Evolutionary conservation across 92 coral and sea anemone genomes (phyloP).

Genomic region (Palythoa grandis): DNA sequence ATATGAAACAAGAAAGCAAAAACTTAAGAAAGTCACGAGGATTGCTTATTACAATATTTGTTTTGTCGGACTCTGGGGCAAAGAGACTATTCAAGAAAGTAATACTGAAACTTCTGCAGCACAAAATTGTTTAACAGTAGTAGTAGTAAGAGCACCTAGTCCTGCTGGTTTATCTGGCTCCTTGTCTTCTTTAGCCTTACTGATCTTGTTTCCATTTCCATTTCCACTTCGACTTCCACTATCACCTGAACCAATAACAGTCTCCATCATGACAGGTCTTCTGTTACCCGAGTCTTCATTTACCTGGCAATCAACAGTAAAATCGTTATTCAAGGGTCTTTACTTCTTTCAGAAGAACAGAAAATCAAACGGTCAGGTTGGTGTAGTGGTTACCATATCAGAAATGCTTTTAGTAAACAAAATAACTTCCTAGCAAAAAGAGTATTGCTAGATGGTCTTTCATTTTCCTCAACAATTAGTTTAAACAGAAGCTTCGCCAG

Average conservation of each 20-base stretch:
- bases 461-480: background rate
- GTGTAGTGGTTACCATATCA: background rate
- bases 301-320: slow-evolving; percentile 50
- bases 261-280: slow-evolving; percentile 93
- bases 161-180: slow-evolving; percentile 13
- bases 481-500: background rate
- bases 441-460: background rate
- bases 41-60: no score
- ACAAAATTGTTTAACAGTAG: background rate
- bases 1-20: no score
- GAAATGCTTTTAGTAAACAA: background rate
- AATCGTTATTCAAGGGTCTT: background rate
- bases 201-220: background rate
- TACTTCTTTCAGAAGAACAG: background rate
- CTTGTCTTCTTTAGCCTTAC: slow-evolving; percentile 32
- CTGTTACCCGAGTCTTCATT: slow-evolving; percentile 97
- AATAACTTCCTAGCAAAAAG: background rate
- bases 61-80: no score
- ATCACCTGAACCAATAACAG: slow-evolving; percentile 42
- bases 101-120: background rate
- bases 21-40: no score
- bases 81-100: no score
- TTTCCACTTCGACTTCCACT: slow-evolving; percentile 17
- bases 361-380: background rate
- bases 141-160: background rate